Evolutionary conservation across 2,888 invertebrate genomes (phyloP).

Genomic region (Noctuana brunneofusca): DNA sequence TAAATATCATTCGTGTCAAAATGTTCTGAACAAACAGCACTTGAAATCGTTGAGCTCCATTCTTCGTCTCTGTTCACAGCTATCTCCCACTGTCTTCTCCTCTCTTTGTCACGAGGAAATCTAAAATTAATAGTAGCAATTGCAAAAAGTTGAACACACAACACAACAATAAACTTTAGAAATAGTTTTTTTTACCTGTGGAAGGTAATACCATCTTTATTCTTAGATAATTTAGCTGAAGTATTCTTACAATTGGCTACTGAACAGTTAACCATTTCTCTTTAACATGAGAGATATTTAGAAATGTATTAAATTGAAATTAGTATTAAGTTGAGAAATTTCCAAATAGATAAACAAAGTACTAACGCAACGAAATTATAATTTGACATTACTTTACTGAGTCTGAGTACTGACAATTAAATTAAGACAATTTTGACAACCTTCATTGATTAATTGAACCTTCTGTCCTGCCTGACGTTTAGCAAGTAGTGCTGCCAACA

Average conservation of each 20-base stretch:
- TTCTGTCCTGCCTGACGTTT: no score
- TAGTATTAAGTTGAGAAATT: not conserved
- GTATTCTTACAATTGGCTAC: constrained; percentile 64
- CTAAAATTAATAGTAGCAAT: constrained; percentile 42
- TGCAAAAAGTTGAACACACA: not conserved
- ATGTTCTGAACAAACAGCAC: constrained; percentile 70
- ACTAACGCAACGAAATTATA: no score
- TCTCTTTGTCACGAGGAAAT: constrained; percentile 61
- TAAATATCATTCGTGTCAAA: constrained; percentile 64
- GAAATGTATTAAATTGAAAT: no score
- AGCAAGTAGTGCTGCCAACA: no score
- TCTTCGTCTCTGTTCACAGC: constrained; percentile 62
- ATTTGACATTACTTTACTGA: no score
- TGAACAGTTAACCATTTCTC: constrained; percentile 66
- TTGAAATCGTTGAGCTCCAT: constrained; percentile 62
- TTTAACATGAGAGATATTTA: not conserved
- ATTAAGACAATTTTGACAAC: no score
- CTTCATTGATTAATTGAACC: no score
- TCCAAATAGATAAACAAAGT: no score
- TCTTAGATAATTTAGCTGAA: constrained; percentile 66
- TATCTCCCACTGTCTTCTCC: constrained; percentile 64
- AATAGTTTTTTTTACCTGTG: constrained; percentile 54
- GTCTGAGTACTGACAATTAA: no score
- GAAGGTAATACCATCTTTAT: constrained; percentile 69
- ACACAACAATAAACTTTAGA: not conserved